Percentiles rank a stretch among this genome's conserved stretches.
phyloP scores from a whole-genome alignment of 2,888 invertebrate genomes.

The Tolmerus cingulatus region DNA sequence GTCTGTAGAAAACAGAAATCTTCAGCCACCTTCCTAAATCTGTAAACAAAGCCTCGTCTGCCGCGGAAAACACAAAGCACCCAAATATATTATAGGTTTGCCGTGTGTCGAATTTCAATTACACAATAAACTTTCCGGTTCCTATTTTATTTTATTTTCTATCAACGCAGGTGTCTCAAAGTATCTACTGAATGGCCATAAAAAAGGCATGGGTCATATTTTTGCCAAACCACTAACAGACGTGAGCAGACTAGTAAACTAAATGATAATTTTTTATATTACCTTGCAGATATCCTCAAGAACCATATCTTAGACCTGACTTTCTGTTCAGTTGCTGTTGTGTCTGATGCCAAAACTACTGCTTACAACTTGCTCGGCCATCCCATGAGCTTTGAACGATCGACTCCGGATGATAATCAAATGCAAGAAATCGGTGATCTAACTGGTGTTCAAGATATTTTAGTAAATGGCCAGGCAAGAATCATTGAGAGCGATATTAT shows the following conservation, averaged over 20 bases:
- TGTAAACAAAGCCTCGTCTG: background rate
- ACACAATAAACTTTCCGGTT: background rate
- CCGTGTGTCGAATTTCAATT: background rate
- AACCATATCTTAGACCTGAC: conserved; percentile 74
- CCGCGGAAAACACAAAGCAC: background rate
- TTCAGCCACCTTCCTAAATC: background rate
- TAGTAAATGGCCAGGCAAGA: conserved; percentile 69
- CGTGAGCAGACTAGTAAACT: background rate
- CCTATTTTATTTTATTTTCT: background rate
- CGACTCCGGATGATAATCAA: conserved; percentile 64
- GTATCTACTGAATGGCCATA: background rate
- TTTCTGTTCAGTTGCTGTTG: conserved; percentile 71
- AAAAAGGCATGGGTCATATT: background rate
- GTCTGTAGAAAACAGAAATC: background rate
- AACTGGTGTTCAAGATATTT: conserved; percentile 65
- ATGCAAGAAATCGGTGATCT: conserved; percentile 65
- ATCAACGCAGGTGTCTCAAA: background rate
- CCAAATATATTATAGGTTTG: background rate
- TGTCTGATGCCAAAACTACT: conserved; percentile 62
- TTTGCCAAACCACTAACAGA: background rate
- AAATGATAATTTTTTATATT: background rate
- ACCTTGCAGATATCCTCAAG: conserved; percentile 68
- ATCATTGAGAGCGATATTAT: conserved; percentile 70
- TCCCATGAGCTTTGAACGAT: conserved; percentile 58
- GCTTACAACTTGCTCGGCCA: conserved; percentile 62